Base-by-base conservation (phyloP, 2,888 invertebrate species). In the Sphecodes monilicornis region DNA sequence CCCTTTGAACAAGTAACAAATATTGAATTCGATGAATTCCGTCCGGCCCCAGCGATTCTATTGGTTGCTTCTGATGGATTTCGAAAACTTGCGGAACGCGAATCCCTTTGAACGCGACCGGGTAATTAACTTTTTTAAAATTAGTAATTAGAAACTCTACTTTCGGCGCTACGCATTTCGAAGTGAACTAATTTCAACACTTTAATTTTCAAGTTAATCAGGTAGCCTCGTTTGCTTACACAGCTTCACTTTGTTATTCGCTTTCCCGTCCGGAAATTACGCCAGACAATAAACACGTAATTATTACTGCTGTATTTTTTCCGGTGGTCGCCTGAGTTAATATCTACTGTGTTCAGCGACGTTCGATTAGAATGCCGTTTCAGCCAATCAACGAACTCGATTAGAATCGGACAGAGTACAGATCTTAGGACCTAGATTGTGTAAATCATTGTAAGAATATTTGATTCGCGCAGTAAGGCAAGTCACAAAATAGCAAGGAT, bases 301-400 rank as follows among this genome's bases (percentile, higher is more conserved):
- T 76, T 76, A 76, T 41, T 22, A 46, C 39, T 36, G 72, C 71
- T 41, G 26, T 54, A 54, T n/a, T 72, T 72, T 76, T 22, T 76
- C 68, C 32, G 43, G 36, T 77, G 57, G 36, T 81, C 68, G 68
- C 11, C 69, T 29, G 57, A 73, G 60, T 82, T 60, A 69, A 69
- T 73, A 36, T 26, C 18, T 39, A 3, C 26, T n/a, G 36, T 36
- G 16, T 8, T 36, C 32, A 11, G 43, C 13, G 39, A 43, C 68
- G 46, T 36, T 32, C 46, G 70, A 82, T 82, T 70, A 78, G 69
- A 32, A 39, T n/a, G n/a, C 54, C n/a, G 32, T 18, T 68, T 26
- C 11, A 54, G 54, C 11, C 60, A 66, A 43, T 78, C 54, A 50
- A 46, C 39, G 6, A 36, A 32, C 13, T 43, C 5, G 29, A 29